Percentiles rank a stretch among this genome's conserved stretches.
Evolutionary conservation across 2,113 vertebrate genomes (phyloP).

Genomic region (Struthidea cinerea): DNA sequence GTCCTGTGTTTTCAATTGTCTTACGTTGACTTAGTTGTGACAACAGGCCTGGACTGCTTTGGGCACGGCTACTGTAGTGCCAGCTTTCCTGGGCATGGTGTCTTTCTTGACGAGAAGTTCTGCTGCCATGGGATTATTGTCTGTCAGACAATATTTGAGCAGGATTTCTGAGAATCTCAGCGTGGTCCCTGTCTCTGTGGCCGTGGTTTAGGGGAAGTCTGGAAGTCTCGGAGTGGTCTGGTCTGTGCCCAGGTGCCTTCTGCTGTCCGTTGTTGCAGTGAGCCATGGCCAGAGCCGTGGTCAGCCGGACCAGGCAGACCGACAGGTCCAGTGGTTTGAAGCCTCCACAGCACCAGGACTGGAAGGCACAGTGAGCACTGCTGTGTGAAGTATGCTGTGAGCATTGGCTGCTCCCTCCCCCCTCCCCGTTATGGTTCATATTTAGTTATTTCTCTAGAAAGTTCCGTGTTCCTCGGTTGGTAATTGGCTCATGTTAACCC

Average conservation of each 20-base stretch:
- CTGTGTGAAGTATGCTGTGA: too few relatives aligned
- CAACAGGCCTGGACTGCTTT: neutral
- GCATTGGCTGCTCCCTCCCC: too few relatives aligned
- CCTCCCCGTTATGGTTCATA: too few relatives aligned
- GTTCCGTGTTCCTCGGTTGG: too few relatives aligned
- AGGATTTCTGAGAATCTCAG: neutral
- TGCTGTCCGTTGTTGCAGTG: accelerated
- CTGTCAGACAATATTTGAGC: neutral
- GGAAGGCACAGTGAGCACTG: too few relatives aligned
- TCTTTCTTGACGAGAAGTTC: neutral
- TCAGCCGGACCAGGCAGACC: too few relatives aligned
- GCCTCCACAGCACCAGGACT: too few relatives aligned
- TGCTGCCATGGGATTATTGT: neutral
- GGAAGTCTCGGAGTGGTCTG: neutral
- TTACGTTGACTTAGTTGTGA: neutral
- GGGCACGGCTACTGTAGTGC: neutral
- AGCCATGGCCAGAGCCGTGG: too few relatives aligned
- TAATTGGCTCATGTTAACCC: too few relatives aligned
- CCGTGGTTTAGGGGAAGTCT: neutral
- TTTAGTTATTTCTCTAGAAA: too few relatives aligned
- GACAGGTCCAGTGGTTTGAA: too few relatives aligned
- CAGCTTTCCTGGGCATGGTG: neutral
- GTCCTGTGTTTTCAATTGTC: neutral
- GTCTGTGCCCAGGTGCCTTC: neutral
- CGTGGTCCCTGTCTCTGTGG: accelerated